Evolutionary conservation across 64 coral and sea anemone species (phyloP).

Genomic region (Montipora capricornis): DNA sequence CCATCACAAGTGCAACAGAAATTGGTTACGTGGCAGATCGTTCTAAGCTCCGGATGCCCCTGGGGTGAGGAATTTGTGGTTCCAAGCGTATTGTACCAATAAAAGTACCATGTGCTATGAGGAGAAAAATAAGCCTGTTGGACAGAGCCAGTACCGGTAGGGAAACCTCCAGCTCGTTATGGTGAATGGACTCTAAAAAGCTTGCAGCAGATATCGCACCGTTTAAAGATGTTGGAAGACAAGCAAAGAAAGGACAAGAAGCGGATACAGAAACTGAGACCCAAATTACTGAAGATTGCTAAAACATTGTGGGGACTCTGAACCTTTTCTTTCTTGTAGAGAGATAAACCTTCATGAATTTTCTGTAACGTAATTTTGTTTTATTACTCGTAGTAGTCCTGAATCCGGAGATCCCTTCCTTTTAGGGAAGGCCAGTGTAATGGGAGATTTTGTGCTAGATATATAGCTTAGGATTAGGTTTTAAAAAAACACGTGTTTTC

Average conservation of each 20-base stretch:
- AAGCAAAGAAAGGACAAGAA: constrained; percentile 1
- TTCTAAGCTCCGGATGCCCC: no score
- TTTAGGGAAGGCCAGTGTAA: constrained; percentile 15
- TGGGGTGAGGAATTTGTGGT: no score
- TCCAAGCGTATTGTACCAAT: no score
- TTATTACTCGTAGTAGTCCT: neutral
- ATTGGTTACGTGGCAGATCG: no score
- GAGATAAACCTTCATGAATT: constrained; percentile 7
- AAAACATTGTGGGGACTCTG: constrained; percentile 4
- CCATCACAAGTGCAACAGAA: no score
- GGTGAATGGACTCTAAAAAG: constrained; percentile 29
- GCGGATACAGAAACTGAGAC: constrained; percentile 17
- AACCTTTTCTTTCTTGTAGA: neutral
- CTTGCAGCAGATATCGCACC: constrained; percentile 21
- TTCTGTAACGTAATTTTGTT: neutral
- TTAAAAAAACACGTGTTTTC: neutral
- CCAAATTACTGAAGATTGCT: constrained; percentile 15
- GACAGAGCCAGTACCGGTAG: neutral
- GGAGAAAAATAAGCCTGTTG: no score
- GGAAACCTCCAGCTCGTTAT: constrained; percentile 4
- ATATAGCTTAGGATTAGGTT: neutral
- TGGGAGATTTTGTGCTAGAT: neutral
- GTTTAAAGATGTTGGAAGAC: constrained; percentile 34
- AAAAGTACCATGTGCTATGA: no score
- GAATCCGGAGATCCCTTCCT: constrained; percentile 11